phyloP scores from a whole-genome alignment of 2,888 invertebrate genomes.

The Pseudanteris insignis region DNA sequence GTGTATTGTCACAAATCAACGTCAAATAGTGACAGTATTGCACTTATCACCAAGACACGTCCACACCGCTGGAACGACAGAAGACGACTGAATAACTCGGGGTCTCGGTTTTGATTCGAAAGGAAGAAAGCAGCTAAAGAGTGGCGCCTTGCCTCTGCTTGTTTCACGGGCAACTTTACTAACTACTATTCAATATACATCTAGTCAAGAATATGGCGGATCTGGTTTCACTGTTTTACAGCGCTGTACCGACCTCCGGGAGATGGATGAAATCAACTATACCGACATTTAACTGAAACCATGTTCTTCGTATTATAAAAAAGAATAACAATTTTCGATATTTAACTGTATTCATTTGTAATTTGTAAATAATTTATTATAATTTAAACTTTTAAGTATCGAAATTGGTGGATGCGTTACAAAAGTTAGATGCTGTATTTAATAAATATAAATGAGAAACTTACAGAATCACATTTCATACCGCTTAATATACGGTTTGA shows the following conservation, averaged over 20 bases:
- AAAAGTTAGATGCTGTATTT: no score
- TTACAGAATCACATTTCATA: no score
- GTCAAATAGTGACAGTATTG: conserved; percentile 53
- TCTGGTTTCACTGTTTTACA: neutral
- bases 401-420: no score
- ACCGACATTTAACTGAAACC: no score
- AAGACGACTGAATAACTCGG: conserved; percentile 57
- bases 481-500: no score
- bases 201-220: conserved; percentile 2
- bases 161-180: neutral
- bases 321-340: no score
- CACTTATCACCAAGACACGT: conserved; percentile 53
- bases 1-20: conserved; percentile 63
- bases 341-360: no score
- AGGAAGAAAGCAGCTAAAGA: conserved; percentile 12
- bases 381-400: no score
- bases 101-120: no score
- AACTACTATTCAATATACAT: conserved; percentile 2
- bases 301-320: no score
- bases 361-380: no score
- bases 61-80: conserved; percentile 56
- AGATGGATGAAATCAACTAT: neutral
- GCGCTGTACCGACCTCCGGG: neutral
- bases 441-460: no score
- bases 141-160: conserved; percentile 8